A percentile compares a stretch with the other conserved stretches of the same genome.
Evolutionary conservation across 1,140 invertebrate genomes (phyloP).

Genomic region (Belonocnema kinseyi): DNA sequence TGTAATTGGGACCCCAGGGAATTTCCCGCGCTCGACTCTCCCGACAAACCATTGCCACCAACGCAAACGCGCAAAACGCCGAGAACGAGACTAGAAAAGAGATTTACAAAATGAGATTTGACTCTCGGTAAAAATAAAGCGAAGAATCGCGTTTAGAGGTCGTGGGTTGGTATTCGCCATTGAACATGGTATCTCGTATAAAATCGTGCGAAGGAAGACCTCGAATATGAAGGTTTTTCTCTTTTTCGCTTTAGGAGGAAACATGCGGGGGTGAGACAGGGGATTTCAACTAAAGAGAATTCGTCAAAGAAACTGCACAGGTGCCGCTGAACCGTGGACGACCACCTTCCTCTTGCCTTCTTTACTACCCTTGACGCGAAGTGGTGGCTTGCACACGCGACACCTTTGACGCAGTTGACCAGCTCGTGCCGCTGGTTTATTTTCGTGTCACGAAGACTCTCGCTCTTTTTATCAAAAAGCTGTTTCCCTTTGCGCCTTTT

Average conservation of each 20-base stretch:
- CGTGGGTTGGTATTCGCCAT: not conserved
- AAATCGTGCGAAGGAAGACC: not conserved
- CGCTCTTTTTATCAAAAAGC: slow-evolving; percentile 73
- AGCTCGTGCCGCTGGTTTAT: slow-evolving; percentile 45
- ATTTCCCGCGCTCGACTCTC: slow-evolving; percentile 52
- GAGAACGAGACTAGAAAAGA: not conserved
- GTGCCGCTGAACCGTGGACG: slow-evolving; percentile 38
- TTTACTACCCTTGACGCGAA: slow-evolving; percentile 38
- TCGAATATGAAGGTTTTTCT: slow-evolving; percentile 26
- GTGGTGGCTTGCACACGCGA: slow-evolving; percentile 24
- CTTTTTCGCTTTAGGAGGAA: not conserved
- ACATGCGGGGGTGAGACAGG: slow-evolving; percentile 34
- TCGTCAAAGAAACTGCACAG: slow-evolving; percentile 56
- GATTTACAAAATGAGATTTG: slow-evolving; percentile 1
- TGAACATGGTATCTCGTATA: too few relatives aligned
- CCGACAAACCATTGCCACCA: slow-evolving; percentile 36
- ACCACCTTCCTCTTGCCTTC: slow-evolving; percentile 44
- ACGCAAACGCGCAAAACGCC: slow-evolving; percentile 20
- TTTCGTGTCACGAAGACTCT: slow-evolving; percentile 52
- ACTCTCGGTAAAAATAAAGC: slow-evolving; percentile 1
- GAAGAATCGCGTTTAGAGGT: not conserved
- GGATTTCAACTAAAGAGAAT: slow-evolving; percentile 46
- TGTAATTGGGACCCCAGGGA: slow-evolving; percentile 73
- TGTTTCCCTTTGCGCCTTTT: slow-evolving; percentile 65
- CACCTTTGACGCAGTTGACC: slow-evolving; percentile 56